Evolutionary conservation across 1,140 invertebrate genomes (phyloP), one percentile per base, ranked within the genome.

Genomic region (Pseudomyrmex pallidus): DNA sequence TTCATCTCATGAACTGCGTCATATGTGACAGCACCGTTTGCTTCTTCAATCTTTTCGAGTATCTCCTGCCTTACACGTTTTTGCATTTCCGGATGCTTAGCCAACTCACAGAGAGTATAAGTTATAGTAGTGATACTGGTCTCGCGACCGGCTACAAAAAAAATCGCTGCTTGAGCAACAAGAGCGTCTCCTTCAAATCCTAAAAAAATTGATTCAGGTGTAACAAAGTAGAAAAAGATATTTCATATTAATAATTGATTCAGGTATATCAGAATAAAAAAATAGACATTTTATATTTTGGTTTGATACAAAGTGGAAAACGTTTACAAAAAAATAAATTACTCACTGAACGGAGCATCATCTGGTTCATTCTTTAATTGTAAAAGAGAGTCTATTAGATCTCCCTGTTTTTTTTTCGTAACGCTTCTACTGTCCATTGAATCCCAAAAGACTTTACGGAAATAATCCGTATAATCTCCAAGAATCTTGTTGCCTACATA

Each of bases 51-150:
- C n/a, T 91, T 87, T 13, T 91, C 83, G 10, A 95, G 90, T 5
- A 97, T 95, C 91, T 97, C 96, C 66, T 95, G 87, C 35, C 94
- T 92, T 0, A 96, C 50, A 78, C 92, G 94, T 46, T 95, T 88
- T 22, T 92, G 91, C 12, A 91, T 83, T 0, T 87, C 72, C 9
- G 90, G 85, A 15, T 92, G 10, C 17, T 87, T 90, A 0, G 91
- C 95, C 2, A 96, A 87, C 17, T 92, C 91, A 62, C 92, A 94
- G 0, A 94, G 77, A 0, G 91, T 82, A 20, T 92, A 93, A 0
- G 89, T 83, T 7, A 96, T 91, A 0, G 94, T 91, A 9, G 92
- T 91, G 2, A 95, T 90, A 2, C 94, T 95, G 1, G 95, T 95
- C 57, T 96, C 95, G 20, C 94, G 95, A 12, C 95, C 95, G 63